A percentile compares a stretch with the other conserved stretches of the same genome.
phyloP scores from a whole-genome alignment of 2,113 vertebrate species.

The Carollia perspicillata region DNA sequence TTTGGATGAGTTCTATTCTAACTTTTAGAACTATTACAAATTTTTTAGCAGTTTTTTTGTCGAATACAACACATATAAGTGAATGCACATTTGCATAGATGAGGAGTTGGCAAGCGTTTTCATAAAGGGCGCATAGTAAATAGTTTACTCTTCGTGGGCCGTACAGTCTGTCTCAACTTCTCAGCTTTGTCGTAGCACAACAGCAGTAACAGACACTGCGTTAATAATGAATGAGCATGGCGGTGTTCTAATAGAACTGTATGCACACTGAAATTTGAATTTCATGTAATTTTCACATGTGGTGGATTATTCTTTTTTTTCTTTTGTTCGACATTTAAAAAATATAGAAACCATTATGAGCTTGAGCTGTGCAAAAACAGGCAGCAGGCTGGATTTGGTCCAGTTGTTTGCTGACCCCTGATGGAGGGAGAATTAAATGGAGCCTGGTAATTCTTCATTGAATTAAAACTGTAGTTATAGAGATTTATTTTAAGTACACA shows the following conservation, averaged over 20 bases:
- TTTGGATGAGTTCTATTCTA: background rate
- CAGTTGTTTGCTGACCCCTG: background rate
- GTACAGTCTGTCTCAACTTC: background rate
- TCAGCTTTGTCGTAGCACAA: background rate
- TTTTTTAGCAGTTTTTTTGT: conserved; percentile 38
- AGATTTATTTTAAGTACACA: background rate
- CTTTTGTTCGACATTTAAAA: background rate
- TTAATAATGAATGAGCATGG: background rate
- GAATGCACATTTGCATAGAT: background rate
- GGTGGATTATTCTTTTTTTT: background rate
- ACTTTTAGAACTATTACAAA: background rate
- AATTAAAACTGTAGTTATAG: background rate
- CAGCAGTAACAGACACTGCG: background rate
- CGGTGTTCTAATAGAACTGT: background rate
- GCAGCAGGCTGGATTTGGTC: background rate
- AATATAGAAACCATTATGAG: background rate
- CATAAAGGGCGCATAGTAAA: background rate
- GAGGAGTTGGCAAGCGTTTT: background rate
- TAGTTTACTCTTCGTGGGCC: background rate
- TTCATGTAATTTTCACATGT: background rate
- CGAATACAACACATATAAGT: background rate
- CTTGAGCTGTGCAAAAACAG: background rate
- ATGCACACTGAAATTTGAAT: background rate
- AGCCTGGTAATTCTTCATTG: background rate
- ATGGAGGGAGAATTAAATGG: background rate